Percentiles rank a stretch among this genome's conserved stretches.
Conservation (phyloP, 35 echinoderm and acorn worm species). For the Hemicentrotus pulcherrimus region DNA sequence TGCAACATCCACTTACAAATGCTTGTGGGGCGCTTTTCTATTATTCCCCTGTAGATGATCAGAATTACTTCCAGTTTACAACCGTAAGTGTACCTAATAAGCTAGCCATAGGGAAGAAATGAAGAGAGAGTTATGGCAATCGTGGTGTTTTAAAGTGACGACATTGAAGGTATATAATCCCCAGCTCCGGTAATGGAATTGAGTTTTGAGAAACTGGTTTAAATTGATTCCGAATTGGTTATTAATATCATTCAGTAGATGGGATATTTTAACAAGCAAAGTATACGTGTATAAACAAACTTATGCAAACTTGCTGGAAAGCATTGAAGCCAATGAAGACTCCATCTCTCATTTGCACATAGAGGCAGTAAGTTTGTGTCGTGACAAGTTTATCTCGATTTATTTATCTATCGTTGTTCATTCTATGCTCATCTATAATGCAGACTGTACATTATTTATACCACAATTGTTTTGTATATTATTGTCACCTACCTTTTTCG, state of each 20-base stretch:
- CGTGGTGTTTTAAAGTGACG: background rate
- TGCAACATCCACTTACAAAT: slow-evolving; percentile 14
- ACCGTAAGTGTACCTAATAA: background rate
- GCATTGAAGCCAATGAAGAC: background rate
- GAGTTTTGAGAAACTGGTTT: background rate
- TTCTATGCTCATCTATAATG: no score
- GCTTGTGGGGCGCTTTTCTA: slow-evolving; percentile 15
- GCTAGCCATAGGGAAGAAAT: background rate
- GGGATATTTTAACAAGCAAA: background rate
- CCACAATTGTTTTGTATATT: no score
- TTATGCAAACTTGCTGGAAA: background rate
- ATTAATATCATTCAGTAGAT: background rate
- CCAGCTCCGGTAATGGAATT: background rate
- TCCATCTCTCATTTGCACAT: background rate
- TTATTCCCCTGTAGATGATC: background rate
- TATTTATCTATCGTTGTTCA: no score
- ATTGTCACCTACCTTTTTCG: no score
- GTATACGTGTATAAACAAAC: background rate
- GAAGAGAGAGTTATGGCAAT: background rate
- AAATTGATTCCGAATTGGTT: background rate
- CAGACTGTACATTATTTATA: no score
- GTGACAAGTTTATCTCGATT: no score
- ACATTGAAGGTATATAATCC: background rate
- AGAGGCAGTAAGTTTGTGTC: no score
- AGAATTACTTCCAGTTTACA: background rate